Conservation (phyloP, 2,113 vertebrate species). For the Sterrhoptilus dennistouni region DNA sequence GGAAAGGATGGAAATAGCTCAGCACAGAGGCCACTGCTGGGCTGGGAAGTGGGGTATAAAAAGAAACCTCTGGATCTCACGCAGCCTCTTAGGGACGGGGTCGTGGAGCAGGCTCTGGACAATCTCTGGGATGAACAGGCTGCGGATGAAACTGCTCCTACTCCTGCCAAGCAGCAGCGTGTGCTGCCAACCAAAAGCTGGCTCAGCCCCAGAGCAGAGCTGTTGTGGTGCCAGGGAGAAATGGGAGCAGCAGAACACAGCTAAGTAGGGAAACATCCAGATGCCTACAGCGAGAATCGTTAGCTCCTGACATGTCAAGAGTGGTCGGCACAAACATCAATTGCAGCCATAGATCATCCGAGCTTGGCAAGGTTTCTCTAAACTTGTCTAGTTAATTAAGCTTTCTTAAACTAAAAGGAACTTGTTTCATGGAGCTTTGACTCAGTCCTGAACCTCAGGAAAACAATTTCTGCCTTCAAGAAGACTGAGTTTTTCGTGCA, state of each 20-base stretch:
- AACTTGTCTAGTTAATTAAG: conserved; percentile 34
- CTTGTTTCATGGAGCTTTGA: not conserved
- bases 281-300: not conserved
- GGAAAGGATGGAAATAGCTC: not conserved
- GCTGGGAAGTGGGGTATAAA: not conserved
- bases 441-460: not conserved
- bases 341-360: not conserved
- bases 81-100: not conserved
- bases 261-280: not conserved
- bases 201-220: not conserved
- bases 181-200: conserved; percentile 23
- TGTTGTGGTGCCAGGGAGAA: conserved; percentile 20
- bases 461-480: not conserved
- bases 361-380: not conserved
- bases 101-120: not conserved
- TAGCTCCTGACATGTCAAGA: not conserved
- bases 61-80: not conserved
- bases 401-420: conserved; percentile 1
- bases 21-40: not conserved
- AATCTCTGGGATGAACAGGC: not conserved
- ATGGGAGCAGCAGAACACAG: conserved; percentile 1
- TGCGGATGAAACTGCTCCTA: not conserved
- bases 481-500: not conserved
- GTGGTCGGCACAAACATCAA: not conserved
- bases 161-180: not conserved